phyloP scores from a whole-genome alignment of 2,113 vertebrate genomes.

The Cryptomyrus ogoouensis region DNA sequence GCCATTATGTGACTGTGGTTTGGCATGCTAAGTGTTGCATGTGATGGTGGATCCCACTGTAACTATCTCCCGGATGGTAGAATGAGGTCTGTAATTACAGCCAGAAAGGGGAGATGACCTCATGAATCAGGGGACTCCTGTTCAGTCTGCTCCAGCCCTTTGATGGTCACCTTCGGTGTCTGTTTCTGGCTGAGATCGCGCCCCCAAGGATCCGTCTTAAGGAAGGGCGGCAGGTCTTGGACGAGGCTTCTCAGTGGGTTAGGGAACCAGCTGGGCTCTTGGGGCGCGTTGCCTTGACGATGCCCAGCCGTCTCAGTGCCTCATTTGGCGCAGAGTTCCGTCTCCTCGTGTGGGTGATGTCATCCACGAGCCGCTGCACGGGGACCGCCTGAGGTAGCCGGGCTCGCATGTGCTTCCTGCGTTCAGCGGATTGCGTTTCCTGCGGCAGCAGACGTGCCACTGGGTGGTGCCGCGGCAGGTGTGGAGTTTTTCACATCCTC shows the following conservation, averaged over 20 bases:
- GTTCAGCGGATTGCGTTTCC: background rate
- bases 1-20: background rate
- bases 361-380: background rate
- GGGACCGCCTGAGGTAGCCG: background rate
- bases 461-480: background rate
- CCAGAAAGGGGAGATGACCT: background rate
- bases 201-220: background rate
- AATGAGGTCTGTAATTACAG: background rate
- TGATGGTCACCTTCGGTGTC: background rate
- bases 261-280: background rate
- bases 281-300: background rate
- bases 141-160: background rate
- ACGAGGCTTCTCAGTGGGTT: background rate
- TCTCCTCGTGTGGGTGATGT: background rate
- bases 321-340: background rate
- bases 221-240: background rate
- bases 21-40: background rate
- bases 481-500: background rate
- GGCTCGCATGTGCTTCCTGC: background rate
- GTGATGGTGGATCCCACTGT: background rate
- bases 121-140: background rate
- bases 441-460: background rate
- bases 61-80: background rate
- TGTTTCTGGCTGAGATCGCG: background rate
- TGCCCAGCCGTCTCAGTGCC: background rate